These are phyloP conservation scores for Hormaphis cornu DNA, from an alignment of 1,140 invertebrate species.

Conservation along the genomic window DNA sequence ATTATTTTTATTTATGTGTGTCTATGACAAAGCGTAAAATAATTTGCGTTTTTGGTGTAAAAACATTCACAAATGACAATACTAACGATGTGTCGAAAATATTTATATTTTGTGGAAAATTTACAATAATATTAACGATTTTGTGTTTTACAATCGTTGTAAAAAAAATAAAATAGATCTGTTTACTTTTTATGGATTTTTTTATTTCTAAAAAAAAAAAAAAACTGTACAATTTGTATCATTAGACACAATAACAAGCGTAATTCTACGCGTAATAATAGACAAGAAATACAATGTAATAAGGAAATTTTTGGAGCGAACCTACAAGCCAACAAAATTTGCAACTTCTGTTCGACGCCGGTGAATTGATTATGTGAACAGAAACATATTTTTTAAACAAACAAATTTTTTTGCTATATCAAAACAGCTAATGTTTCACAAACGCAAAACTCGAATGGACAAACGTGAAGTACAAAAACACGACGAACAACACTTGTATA, in stretches of 20 bases:
- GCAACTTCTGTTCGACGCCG: too few species aligned
- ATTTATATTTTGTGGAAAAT: background rate
- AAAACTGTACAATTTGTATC: background rate
- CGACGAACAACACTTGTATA: conserved; percentile 44
- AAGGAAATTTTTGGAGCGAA: too few species aligned
- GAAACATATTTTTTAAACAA: too few species aligned
- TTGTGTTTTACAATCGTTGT: background rate
- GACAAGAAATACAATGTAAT: too few species aligned
- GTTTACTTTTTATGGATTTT: background rate
- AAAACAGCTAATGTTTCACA: background rate
- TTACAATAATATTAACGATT: background rate
- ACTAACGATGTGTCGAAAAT: background rate
- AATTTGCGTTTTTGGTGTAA: conserved; percentile 6
- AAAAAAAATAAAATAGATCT: background rate
- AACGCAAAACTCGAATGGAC: conserved; percentile 43
- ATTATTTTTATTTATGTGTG: conserved; percentile 8
- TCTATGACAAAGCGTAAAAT: background rate
- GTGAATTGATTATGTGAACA: too few species aligned
- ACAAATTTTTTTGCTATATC: too few species aligned
- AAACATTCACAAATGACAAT: background rate
- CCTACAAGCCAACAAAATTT: too few species aligned
- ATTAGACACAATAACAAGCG: background rate
- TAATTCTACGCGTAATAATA: too few species aligned
- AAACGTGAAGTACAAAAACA: conserved; percentile 47
- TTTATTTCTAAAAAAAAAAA: background rate